Evolutionary conservation across 2,888 invertebrate genomes (phyloP).

Genomic region (Macaria liturata): DNA sequence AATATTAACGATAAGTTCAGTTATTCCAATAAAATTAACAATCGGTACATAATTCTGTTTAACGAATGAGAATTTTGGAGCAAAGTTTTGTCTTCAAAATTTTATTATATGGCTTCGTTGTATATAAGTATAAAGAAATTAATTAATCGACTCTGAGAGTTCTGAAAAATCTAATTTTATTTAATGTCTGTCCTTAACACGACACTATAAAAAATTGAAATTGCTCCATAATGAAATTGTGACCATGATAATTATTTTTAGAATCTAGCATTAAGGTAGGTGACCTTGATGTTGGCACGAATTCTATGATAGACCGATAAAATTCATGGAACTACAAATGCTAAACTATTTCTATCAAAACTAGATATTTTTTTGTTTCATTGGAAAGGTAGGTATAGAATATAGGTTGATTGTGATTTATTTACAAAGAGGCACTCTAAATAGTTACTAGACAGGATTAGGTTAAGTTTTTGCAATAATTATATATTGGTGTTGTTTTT

Average conservation of each 20-base stretch:
- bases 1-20: too few relatives aligned
- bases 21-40: too few relatives aligned
- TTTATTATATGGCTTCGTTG: too few relatives aligned
- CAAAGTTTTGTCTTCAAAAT: too few relatives aligned
- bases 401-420: not conserved
- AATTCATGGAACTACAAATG: constrained; percentile 15
- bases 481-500: too few relatives aligned
- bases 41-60: too few relatives aligned
- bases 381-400: constrained; percentile 7
- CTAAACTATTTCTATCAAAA: constrained; percentile 17
- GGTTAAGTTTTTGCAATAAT: too few relatives aligned
- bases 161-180: too few relatives aligned
- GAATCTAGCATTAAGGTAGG: constrained; percentile 11
- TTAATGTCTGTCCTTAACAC: too few relatives aligned
- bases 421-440: not conserved
- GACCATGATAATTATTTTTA: constrained; percentile 9
- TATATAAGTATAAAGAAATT: too few relatives aligned
- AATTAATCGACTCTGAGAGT: too few relatives aligned
- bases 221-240: not conserved
- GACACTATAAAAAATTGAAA: not conserved
- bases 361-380: constrained; percentile 30
- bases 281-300: constrained; percentile 23
- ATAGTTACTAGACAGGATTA: not conserved
- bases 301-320: constrained; percentile 19
- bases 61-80: too few relatives aligned